Percentiles rank a stretch among this genome's conserved stretches.
phyloP scores from a whole-genome alignment of 2,113 vertebrate species.

The Neodon shergylaensis region DNA sequence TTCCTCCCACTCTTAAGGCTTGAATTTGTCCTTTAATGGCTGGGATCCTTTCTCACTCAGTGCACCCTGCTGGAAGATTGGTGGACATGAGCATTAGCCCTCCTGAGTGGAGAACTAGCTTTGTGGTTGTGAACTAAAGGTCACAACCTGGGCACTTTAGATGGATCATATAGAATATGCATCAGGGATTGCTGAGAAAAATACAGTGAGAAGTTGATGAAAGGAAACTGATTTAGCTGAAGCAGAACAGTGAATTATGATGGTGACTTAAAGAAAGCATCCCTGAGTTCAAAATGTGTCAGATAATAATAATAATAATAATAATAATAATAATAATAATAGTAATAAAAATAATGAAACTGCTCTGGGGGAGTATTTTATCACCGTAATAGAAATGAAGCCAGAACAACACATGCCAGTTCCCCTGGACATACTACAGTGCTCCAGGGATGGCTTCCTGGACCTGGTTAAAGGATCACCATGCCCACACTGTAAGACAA shows the following conservation, averaged over 20 bases:
- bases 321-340: background rate
- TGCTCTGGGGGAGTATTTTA: background rate
- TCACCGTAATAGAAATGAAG: background rate
- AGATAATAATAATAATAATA: background rate
- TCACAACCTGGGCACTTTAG: background rate
- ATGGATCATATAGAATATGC: accelerated
- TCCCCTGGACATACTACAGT: background rate
- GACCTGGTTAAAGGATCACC: accelerated
- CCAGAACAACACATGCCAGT: background rate
- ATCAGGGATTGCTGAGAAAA: background rate
- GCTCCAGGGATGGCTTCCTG: background rate
- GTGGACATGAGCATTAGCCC: background rate
- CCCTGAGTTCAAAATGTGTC: background rate
- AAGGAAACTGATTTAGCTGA: background rate
- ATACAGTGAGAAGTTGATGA: background rate
- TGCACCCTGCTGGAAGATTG: background rate
- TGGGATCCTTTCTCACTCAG: background rate
- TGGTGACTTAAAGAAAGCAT: background rate
- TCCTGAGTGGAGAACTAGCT: accelerated
- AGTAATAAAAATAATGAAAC: too few species aligned
- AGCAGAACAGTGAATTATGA: background rate
- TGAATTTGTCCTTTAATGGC: background rate
- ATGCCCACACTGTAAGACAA: background rate
- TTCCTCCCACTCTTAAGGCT: background rate
- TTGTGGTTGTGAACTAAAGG: background rate